phyloP scores from a whole-genome alignment of 1,140 invertebrate genomes.

The Eupeodes corollae region DNA sequence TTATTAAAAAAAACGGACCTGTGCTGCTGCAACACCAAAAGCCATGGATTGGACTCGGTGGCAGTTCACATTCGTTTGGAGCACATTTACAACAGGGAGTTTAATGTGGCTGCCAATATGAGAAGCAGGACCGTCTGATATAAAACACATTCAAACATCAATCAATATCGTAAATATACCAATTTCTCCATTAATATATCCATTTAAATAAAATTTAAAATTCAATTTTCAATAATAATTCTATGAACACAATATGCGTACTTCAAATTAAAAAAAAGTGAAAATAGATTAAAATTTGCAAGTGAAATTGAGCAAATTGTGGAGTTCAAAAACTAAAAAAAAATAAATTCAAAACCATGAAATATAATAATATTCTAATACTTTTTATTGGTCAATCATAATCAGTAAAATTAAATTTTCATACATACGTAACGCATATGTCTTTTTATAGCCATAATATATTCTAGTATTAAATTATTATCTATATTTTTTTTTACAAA shows the following conservation, averaged over 20 bases:
- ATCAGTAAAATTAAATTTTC: too few relatives aligned
- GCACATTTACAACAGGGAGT: conserved; percentile 18
- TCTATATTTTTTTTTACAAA: too few relatives aligned
- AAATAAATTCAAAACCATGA: too few relatives aligned
- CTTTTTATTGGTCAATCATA: too few relatives aligned
- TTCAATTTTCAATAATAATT: conserved; percentile 10
- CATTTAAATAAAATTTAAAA: conserved; percentile 6
- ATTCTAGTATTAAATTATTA: too few relatives aligned
- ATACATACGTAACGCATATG: too few relatives aligned
- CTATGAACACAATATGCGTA: conserved; percentile 4
- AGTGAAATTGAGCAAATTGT: too few relatives aligned
- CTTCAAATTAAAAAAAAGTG: conserved; percentile 2
- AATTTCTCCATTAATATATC: conserved; percentile 12
- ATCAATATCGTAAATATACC: background rate
- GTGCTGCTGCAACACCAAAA: conserved; percentile 1
- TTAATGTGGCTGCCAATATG: conserved; percentile 27
- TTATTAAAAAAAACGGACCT: too few relatives aligned
- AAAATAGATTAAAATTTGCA: background rate
- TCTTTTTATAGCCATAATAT: too few relatives aligned
- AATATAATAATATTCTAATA: too few relatives aligned
- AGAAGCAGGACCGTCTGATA: conserved; percentile 12
- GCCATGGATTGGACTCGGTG: conserved; percentile 37
- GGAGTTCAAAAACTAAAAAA: too few relatives aligned
- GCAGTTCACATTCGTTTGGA: conserved; percentile 25
- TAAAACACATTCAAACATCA: background rate